Base-by-base conservation (phyloP, 2,797 vertebrate species). In the Acanthopagrus latus region DNA sequence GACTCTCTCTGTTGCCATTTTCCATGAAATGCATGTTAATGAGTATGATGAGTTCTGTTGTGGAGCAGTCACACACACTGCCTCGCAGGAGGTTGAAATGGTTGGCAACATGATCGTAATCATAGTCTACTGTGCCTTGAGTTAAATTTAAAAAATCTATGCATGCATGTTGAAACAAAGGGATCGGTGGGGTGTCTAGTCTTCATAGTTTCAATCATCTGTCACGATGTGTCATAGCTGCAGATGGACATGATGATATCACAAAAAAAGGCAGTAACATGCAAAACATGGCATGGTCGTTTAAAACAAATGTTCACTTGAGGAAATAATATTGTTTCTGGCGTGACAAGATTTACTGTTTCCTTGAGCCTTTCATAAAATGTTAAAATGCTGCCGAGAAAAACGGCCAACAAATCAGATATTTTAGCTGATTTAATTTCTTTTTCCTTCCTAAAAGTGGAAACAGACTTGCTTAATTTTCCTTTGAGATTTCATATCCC, bases 1-100 rank as follows among this genome's bases (percentile, higher is more conserved):
- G 64, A 65, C 47, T 21, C n/a, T 29, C 4, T 17, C 29, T 29
- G 27, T 25, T 27, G 25, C 23, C 23, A 38, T 43, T 56, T 48
- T 50, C 38, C 63, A 62, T 38, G 63, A 63, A 57, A 17, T 33
- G 23, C 23, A 55, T 14, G 3, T 54, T 29, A 48, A 74, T 25
- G 41, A 55, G 4, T 21, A 17, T 64, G 21, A 38, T 8, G 47
- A 11, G 21, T 55, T 76, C 41, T 47, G 57, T 60, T 33, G 41
- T 17, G 38, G 16, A 25, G 9, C 21, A n/a, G 17, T 5, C 9
- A 17, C 9, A 70, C 33, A 21, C 41, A 33, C 18, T 18, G 38
- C 16, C 41, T 46, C 2, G 7, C 33, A 25, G n/a, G 52, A 55
- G 43, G 60, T 64, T 27, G 38, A 38, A 38, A 38, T 38, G 47